Conservation (phyloP, 1,140 invertebrate genomes). For the Cotesia glomerata region DNA sequence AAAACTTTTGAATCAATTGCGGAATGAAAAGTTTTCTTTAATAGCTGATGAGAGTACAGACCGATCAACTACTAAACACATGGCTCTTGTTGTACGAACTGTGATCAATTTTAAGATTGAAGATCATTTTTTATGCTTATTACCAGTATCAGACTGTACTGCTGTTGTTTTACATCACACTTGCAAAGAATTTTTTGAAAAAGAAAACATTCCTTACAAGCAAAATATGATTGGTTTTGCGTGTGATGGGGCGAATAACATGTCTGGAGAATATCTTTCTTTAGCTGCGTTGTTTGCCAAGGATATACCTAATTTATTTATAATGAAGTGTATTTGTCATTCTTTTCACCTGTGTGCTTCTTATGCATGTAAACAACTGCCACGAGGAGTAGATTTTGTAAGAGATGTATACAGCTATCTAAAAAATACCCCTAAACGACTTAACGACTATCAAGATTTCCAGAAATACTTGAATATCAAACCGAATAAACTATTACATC, state of each 20-base stretch:
- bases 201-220: constrained; percentile 50
- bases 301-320: constrained; percentile 43
- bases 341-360: constrained; percentile 44
- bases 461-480: constrained; percentile 40
- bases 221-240: constrained; percentile 52
- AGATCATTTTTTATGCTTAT: constrained; percentile 42
- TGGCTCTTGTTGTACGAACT: constrained; percentile 24
- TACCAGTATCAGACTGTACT: constrained; percentile 38
- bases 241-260: constrained; percentile 49
- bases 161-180: constrained; percentile 38
- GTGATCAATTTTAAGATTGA: constrained; percentile 36
- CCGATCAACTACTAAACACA: constrained; percentile 26
- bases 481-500: constrained; percentile 40
- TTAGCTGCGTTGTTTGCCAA: constrained; percentile 40
- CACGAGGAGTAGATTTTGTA: constrained; percentile 31
- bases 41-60: constrained; percentile 39
- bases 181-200: constrained; percentile 41
- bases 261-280: constrained; percentile 52
- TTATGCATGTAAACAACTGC: constrained; percentile 41
- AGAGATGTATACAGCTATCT: constrained; percentile 42
- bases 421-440: constrained; percentile 33
- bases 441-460: constrained; percentile 36
- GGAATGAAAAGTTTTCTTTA: constrained; percentile 30
- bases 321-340: constrained; percentile 54
- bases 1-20: constrained; percentile 10